A percentile compares a stretch with the other conserved stretches of the same genome.
phyloP scores from a whole-genome alignment of 2,888 invertebrate species.

The Lasioglossum morio region DNA sequence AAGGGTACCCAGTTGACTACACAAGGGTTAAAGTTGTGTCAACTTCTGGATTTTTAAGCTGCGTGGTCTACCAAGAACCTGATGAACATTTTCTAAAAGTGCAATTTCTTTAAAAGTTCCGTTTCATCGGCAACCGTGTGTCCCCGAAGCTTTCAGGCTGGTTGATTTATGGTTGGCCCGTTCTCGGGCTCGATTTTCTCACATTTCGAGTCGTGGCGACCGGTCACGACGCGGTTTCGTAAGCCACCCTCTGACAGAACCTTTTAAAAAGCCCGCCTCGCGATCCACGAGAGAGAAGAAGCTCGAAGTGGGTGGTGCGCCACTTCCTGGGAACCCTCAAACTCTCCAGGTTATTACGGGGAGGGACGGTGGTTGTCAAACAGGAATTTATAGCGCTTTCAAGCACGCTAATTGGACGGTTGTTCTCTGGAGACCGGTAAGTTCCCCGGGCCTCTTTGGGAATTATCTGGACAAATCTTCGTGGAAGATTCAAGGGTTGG shows the following conservation, averaged over 20 bases:
- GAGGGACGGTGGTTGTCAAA: slow-evolving; percentile 30
- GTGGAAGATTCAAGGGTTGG: neutral
- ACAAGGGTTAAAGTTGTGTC: neutral
- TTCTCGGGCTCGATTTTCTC: slow-evolving; percentile 63
- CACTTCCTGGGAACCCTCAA: slow-evolving; percentile 23
- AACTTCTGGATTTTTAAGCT: neutral
- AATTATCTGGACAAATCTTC: slow-evolving; percentile 28
- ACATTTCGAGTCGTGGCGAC: slow-evolving; percentile 56
- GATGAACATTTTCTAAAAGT: too few species aligned
- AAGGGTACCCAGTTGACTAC: too few species aligned
- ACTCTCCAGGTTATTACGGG: slow-evolving; percentile 24
- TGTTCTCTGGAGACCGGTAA: slow-evolving; percentile 24
- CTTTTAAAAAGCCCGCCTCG: neutral
- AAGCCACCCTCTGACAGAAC: neutral
- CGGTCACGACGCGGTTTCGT: slow-evolving; percentile 52
- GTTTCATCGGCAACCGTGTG: slow-evolving; percentile 25
- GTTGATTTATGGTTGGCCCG: slow-evolving; percentile 59
- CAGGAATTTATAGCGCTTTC: slow-evolving; percentile 39
- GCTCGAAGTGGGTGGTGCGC: slow-evolving; percentile 41
- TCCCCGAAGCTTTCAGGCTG: slow-evolving; percentile 24
- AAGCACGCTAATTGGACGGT: slow-evolving; percentile 41
- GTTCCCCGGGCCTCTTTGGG: neutral
- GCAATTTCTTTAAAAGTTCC: slow-evolving; percentile 1
- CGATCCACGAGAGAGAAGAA: neutral
- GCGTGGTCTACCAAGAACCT: neutral